Evolutionary conservation across 2,888 invertebrate species (phyloP), one percentile per base, ranked within the genome.

Genomic region (Perithous albicinctus): DNA sequence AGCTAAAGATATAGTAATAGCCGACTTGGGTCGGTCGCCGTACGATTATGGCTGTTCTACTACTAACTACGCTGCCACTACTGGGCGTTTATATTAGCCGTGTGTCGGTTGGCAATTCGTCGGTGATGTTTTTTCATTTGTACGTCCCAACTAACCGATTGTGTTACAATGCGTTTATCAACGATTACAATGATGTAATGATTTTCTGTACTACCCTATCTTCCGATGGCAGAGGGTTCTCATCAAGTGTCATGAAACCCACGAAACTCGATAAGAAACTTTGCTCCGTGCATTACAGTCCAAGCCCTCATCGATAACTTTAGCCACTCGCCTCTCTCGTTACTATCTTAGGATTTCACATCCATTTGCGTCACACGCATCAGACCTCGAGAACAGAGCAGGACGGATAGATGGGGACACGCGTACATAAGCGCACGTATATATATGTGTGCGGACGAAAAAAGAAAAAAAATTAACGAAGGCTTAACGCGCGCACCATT

Each of bases 331-430:
- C 7, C 32, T 32, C n/a, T 1, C 15, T 8, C 59, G 29, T 32
- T 59, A 18, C 59, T 59, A 59, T 59, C 59, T 59, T 59, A 32
- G 59, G 59, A 59, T 59, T 59, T 59, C 59, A 32, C 59, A 35
- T 59, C 59, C 59, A 59, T 59, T 32, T 32, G 59, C 59, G 32
- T 59, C 59, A 32, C 32, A n/a, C 59, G 59, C n/a, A n/a, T 32
- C 59, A 18, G 18, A 15, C 8, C 59, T 35, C 59, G 59, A 59
- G 59, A 32, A 59, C 59, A 32, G 59, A 59, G 59, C 32, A 59
- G 59, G 59, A 59, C 59, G 59, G 23, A 15, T 15, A 18, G 59
- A 59, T 8, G 29, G 29, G n/a, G 15, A 56, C 56, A n/a, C 35
- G 59, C 23, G n/a, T n/a, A n/a, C n/a, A 26, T n/a, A 26, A 26